Percentiles rank a stretch among this genome's conserved stretches.
phyloP scores from a whole-genome alignment of 2,797 vertebrate genomes.

The Catamblyrhynchus diadema region DNA sequence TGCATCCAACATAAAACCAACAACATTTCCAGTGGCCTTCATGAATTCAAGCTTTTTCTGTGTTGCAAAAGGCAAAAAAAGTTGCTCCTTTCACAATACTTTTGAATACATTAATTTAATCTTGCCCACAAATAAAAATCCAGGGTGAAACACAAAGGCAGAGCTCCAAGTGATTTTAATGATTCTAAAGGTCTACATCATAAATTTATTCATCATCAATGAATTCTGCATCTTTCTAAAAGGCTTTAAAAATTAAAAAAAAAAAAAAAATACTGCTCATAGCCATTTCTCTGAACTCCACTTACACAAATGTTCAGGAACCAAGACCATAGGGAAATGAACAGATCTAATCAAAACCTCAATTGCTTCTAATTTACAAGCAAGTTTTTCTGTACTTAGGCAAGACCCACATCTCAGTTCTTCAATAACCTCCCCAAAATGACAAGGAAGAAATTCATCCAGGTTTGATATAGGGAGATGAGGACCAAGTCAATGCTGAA shows the following conservation, averaged over 20 bases:
- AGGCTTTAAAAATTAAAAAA: background rate
- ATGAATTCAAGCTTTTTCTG: background rate
- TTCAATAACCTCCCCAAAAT: background rate
- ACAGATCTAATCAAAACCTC: slow-evolving; percentile 38
- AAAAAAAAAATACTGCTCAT: background rate
- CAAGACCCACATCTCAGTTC: background rate
- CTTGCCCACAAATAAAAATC: background rate
- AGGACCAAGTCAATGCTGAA: background rate
- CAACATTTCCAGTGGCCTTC: background rate
- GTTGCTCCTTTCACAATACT: background rate
- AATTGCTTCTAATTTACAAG: slow-evolving; percentile 26
- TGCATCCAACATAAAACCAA: background rate
- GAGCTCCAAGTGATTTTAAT: background rate
- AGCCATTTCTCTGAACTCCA: slow-evolving; percentile 42
- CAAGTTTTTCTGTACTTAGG: background rate
- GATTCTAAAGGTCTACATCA: background rate
- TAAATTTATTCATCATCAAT: slow-evolving; percentile 7
- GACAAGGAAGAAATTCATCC: background rate
- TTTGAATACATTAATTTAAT: background rate
- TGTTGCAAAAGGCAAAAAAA: background rate
- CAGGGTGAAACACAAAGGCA: background rate
- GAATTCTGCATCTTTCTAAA: background rate
- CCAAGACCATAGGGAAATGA: slow-evolving; percentile 16
- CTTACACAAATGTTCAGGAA: slow-evolving; percentile 14
- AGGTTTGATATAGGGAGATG: background rate